These are phyloP conservation scores for Megaptera novaeangliae DNA, from an alignment of 2,113 vertebrate genomes.

Conservation along the genomic window DNA sequence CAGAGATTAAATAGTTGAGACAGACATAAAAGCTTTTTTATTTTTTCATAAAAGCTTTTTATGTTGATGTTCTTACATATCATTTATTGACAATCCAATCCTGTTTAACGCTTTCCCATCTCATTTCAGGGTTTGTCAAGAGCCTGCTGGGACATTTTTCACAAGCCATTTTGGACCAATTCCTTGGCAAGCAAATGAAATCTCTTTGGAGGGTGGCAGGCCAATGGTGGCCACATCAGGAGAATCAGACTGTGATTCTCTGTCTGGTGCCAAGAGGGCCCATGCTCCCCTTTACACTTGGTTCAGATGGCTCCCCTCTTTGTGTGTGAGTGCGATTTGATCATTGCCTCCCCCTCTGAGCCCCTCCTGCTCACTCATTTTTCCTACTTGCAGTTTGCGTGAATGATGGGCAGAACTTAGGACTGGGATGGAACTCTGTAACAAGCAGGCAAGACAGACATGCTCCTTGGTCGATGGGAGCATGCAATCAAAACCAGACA, in stretches of 20 bases:
- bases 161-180: background rate
- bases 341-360: background rate
- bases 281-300: background rate
- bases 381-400: background rate
- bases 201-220: background rate
- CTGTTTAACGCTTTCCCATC: background rate
- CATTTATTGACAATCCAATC: background rate
- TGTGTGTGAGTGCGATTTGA: background rate
- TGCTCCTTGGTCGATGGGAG: background rate
- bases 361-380: background rate
- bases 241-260: background rate
- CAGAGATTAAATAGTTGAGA: slow-evolving; percentile 55
- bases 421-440: background rate
- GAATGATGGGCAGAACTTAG: background rate
- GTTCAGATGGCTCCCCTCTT: background rate
- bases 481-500: background rate
- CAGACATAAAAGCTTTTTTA: slow-evolving; percentile 12
- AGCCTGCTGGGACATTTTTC: background rate
- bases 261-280: background rate
- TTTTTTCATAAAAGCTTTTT: slow-evolving; percentile 8
- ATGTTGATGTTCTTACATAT: background rate
- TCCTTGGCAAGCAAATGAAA: slow-evolving; percentile 21
- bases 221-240: background rate
- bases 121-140: background rate
- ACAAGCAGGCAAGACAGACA: background rate